A percentile compares a stretch with the other conserved stretches of the same genome.
Evolutionary conservation across 2,113 vertebrate species (phyloP).

Genomic region (Syrrhaptes paradoxus): DNA sequence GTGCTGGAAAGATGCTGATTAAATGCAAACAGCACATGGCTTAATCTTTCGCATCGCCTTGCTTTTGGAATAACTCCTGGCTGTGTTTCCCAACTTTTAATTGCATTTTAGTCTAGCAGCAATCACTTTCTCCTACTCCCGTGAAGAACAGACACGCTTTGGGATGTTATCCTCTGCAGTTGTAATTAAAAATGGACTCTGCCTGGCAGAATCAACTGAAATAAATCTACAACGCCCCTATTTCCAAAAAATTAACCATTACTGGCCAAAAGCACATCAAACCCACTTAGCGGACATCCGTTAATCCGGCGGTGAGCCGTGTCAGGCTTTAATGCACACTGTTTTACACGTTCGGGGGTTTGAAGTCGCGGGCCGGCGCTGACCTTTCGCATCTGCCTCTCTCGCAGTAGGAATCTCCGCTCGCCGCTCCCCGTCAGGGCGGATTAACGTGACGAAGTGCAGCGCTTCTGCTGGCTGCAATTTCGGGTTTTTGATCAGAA

Average conservation of each 20-base stretch:
- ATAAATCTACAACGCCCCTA: constrained; percentile 20
- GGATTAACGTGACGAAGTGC: constrained; percentile 88
- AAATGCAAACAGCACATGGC: neutral
- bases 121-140: neutral
- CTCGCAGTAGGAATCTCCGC: constrained; percentile 86
- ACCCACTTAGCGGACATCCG: constrained; percentile 87
- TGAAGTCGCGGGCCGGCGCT: constrained; percentile 82
- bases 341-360: constrained; percentile 91
- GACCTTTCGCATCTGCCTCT: constrained; percentile 85
- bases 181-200: constrained; percentile 49
- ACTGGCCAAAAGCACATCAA: constrained; percentile 77
- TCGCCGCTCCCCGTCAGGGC: constrained; percentile 86
- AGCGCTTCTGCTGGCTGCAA: constrained; percentile 88
- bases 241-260: constrained; percentile 73
- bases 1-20: neutral
- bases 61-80: neutral
- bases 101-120: neutral
- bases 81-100: neutral
- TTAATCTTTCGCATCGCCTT: neutral
- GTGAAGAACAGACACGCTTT: neutral
- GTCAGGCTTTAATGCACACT: constrained; percentile 85
- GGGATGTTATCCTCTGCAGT: neutral
- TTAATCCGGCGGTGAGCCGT: constrained; percentile 86
- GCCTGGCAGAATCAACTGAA: constrained; percentile 26
- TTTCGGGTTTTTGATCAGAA: constrained; percentile 92